Conservation (phyloP, 1,140 invertebrate genomes). For the Steinernema feltiae region DNA sequence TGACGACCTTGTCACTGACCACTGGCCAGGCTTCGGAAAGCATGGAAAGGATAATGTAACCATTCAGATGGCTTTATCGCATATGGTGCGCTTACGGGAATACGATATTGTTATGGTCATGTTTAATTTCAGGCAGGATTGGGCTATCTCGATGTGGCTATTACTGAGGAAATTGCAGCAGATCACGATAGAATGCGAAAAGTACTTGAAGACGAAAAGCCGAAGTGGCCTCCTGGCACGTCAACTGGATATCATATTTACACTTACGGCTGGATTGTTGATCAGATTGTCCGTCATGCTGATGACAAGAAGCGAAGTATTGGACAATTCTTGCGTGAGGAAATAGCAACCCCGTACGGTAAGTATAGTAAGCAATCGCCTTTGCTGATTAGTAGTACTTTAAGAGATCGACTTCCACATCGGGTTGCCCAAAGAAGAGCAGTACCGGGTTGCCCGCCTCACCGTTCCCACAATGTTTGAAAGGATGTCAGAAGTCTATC, state of each 20-base stretch:
- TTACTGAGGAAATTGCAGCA: conserved; percentile 34
- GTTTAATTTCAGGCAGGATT: conserved; percentile 35
- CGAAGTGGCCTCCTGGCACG: conserved; percentile 45
- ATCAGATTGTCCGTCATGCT: conserved; percentile 44
- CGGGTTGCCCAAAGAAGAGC: conserved; percentile 39
- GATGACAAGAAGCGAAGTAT: conserved; percentile 42
- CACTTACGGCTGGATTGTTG: conserved; percentile 49
- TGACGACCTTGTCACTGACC: conserved; percentile 48
- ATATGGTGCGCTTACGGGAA: conserved; percentile 12
- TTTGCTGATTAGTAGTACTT: conserved; percentile 1
- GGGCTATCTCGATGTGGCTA: conserved; percentile 36
- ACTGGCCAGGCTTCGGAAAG: conserved; percentile 60
- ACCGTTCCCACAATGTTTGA: conserved; percentile 30
- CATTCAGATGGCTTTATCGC: conserved; percentile 19
- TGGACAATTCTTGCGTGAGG: conserved; percentile 47
- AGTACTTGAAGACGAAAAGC: conserved; percentile 40
- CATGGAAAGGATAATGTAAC: conserved; percentile 58
- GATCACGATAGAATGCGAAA: conserved; percentile 35
- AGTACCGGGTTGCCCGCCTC: conserved; percentile 41
- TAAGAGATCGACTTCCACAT: conserved; percentile 38
- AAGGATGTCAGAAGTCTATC: conserved; percentile 31
- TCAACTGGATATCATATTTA: conserved; percentile 41
- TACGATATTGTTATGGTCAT: not conserved
- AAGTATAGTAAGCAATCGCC: not conserved
- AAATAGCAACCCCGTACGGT: conserved; percentile 36